These are phyloP conservation scores for Trematomus bernacchii DNA, from an alignment of 2,797 vertebrate species.

Conservation along the genomic window DNA sequence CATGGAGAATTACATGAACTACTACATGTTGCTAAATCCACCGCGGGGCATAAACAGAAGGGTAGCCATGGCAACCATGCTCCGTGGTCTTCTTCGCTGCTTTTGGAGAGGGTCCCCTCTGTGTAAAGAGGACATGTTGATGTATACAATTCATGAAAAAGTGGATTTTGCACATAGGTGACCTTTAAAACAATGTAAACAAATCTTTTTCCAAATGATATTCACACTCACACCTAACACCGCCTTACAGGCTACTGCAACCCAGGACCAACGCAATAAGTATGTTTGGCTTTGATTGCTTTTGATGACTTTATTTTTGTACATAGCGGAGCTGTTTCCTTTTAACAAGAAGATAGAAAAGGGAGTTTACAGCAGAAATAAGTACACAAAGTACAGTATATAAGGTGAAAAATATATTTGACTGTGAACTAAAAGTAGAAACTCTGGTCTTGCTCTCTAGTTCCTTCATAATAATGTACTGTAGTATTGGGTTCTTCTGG, in stretches of 20 bases:
- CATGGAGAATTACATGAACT: too few relatives aligned
- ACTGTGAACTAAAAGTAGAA: conserved; percentile 5
- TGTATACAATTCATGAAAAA: neutral
- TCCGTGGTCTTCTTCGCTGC: too few relatives aligned
- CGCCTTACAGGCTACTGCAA: neutral
- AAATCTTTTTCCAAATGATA: conserved; percentile 6
- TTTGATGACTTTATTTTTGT: neutral
- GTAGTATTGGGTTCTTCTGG: conserved; percentile 48
- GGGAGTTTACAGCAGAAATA: neutral
- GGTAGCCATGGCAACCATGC: too few relatives aligned
- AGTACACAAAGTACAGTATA: too few relatives aligned
- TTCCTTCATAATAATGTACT: conserved; percentile 12
- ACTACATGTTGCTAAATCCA: too few relatives aligned
- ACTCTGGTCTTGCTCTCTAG: neutral
- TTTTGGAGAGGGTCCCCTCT: too few relatives aligned
- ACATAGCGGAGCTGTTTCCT: neutral
- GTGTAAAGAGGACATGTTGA: too few relatives aligned
- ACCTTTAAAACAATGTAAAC: conserved; percentile 1
- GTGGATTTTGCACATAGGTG: too few relatives aligned
- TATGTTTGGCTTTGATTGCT: neutral
- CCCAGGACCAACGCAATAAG: conserved; percentile 10
- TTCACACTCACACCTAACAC: neutral
- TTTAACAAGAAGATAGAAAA: neutral
- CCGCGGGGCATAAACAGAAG: too few relatives aligned
- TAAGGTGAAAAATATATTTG: too few relatives aligned